phyloP scores from a whole-genome alignment of 1,140 invertebrate species.

The Drosophila rufa region DNA sequence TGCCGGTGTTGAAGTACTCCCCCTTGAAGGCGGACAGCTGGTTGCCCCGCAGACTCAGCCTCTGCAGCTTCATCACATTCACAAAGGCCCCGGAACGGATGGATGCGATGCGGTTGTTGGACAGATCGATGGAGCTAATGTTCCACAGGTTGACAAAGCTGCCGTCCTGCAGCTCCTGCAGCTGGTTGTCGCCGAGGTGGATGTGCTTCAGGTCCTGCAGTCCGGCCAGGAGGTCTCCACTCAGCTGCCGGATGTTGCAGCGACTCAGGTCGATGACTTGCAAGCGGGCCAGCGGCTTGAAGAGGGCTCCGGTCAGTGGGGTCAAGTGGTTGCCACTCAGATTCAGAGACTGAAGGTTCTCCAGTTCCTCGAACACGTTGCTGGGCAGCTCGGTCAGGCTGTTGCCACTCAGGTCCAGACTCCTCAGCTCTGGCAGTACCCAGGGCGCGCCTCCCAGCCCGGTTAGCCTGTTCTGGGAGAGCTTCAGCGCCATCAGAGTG shows the following conservation, averaged over 20 bases:
- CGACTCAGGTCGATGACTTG: slow-evolving; percentile 90
- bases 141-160: slow-evolving; percentile 91
- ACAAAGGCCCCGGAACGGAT: slow-evolving; percentile 90
- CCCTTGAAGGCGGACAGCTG: slow-evolving; percentile 91
- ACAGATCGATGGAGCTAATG: slow-evolving; percentile 90
- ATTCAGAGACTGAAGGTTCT: slow-evolving; percentile 90
- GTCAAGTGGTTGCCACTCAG: slow-evolving; percentile 91
- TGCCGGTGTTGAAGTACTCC: slow-evolving; percentile 91
- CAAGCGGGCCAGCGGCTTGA: slow-evolving; percentile 88
- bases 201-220: slow-evolving; percentile 88
- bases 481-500: slow-evolving; percentile 89
- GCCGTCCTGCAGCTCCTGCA: slow-evolving; percentile 90
- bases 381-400: slow-evolving; percentile 89
- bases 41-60: slow-evolving; percentile 89
- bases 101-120: slow-evolving; percentile 91
- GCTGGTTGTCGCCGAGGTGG: slow-evolving; percentile 88
- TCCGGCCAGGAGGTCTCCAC: slow-evolving; percentile 90
- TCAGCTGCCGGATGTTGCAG: slow-evolving; percentile 89
- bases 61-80: slow-evolving; percentile 89
- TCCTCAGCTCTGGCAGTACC: slow-evolving; percentile 88
- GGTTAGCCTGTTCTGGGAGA: slow-evolving; percentile 91
- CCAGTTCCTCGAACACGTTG: slow-evolving; percentile 89
- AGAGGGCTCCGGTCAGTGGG: slow-evolving; percentile 87
- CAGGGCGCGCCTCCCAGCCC: slow-evolving; percentile 88
- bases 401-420: slow-evolving; percentile 92